phyloP scores from a whole-genome alignment of 2,113 vertebrate species.

The Nyctereutes procyonoides region DNA sequence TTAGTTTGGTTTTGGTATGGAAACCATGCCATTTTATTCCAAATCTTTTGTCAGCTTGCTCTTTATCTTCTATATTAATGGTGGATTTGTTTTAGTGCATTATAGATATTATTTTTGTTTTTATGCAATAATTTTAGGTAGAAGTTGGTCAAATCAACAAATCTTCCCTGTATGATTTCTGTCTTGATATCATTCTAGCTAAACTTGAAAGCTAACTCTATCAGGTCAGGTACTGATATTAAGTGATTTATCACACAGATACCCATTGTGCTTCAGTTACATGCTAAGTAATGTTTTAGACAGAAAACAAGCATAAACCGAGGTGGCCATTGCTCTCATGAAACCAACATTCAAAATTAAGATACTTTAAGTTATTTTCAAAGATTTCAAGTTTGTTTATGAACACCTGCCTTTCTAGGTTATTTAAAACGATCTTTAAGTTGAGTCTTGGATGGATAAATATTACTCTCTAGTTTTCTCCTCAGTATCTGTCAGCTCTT shows the following conservation, averaged over 20 bases:
- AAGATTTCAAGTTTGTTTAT: not conserved
- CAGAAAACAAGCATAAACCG: not conserved
- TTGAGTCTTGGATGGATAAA: not conserved
- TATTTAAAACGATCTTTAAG: not conserved
- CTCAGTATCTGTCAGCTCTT: not conserved
- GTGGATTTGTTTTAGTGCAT: not conserved
- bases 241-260: not conserved
- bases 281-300: not conserved
- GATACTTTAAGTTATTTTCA: not conserved
- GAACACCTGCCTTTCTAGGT: not conserved
- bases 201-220: constrained; percentile 28
- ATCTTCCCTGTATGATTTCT: not conserved
- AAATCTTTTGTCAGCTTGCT: not conserved
- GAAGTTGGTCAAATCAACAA: not conserved
- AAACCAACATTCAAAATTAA: not conserved
- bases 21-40: not conserved
- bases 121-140: not conserved
- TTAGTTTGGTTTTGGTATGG: not conserved
- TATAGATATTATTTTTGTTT: not conserved
- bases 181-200: not conserved
- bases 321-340: not conserved
- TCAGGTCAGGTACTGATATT: not conserved
- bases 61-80: not conserved
- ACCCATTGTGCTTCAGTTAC: not conserved
- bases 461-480: not conserved